Conservation (phyloP, 2,888 invertebrate species). For the Drosophila maculinotata region DNA sequence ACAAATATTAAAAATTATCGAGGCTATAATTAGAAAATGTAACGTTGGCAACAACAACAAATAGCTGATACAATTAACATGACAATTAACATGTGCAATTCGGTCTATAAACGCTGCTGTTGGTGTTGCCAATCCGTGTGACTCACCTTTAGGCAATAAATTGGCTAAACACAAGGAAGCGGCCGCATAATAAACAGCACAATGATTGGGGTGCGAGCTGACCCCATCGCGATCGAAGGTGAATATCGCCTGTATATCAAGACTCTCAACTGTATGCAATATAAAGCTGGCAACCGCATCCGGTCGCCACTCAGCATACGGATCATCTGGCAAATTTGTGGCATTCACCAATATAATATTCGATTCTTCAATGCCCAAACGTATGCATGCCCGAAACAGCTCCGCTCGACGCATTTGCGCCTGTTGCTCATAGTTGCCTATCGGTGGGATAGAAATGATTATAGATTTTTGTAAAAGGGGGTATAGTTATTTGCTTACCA, state of each 20-base stretch:
- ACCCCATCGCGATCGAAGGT: slow-evolving; percentile 98
- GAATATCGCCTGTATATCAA: slow-evolving; percentile 93
- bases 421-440: slow-evolving; percentile 89
- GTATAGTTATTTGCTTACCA: slow-evolving; percentile 86
- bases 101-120: slow-evolving; percentile 25
- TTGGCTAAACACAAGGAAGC: slow-evolving; percentile 92
- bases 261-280: slow-evolving; percentile 89
- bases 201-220: slow-evolving; percentile 96
- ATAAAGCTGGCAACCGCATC: slow-evolving; percentile 88
- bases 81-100: slow-evolving; percentile 76
- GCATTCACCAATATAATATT: slow-evolving; percentile 91
- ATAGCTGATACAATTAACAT: slow-evolving; percentile 56
- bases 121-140: slow-evolving; percentile 50
- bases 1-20: slow-evolving; percentile 42
- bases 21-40: slow-evolving; percentile 45
- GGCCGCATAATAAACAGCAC: slow-evolving; percentile 92
- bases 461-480: background rate
- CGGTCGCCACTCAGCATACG: slow-evolving; percentile 91
- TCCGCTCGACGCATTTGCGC: slow-evolving; percentile 90
- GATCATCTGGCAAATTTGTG: slow-evolving; percentile 91
- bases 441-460: slow-evolving; percentile 1
- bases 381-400: slow-evolving; percentile 91
- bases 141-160: slow-evolving; percentile 90
- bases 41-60: slow-evolving; percentile 34
- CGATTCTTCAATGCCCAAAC: slow-evolving; percentile 91